A percentile compares a stretch with the other conserved stretches of the same genome.
phyloP scores from a whole-genome alignment of 2,113 vertebrate genomes.

The Chamaea fasciata region DNA sequence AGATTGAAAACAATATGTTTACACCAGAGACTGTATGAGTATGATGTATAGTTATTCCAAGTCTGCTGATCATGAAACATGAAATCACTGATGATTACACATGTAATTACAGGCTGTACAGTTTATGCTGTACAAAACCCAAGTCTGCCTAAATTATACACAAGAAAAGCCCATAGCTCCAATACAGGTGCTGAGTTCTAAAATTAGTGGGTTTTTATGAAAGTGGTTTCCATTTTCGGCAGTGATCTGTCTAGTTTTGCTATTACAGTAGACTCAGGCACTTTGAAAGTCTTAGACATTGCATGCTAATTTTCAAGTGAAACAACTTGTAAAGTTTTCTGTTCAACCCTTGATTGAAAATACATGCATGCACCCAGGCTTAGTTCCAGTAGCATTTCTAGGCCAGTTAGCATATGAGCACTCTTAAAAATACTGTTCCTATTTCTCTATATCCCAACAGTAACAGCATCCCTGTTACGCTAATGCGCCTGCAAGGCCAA shows the following conservation, averaged over 20 bases:
- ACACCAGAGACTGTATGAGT: not conserved
- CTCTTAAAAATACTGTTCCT: not conserved
- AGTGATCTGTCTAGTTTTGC: not conserved
- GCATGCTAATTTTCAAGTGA: not conserved
- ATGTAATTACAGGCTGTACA: not conserved
- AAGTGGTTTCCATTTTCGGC: not conserved
- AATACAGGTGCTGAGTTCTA: not conserved
- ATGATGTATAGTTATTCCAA: not conserved
- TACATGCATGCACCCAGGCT: rapidly evolving
- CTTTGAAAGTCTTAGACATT: not conserved
- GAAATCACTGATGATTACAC: not conserved
- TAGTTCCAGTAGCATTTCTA: not conserved
- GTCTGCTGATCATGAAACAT: not conserved
- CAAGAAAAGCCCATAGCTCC: not conserved
- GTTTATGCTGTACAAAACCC: not conserved
- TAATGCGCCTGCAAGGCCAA: not conserved
- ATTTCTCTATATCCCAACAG: not conserved
- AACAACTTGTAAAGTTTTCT: not conserved
- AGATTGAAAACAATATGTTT: not conserved
- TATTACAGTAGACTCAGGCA: not conserved
- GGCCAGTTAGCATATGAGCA: not conserved
- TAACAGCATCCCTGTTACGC: not conserved
- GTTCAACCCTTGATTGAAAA: not conserved
- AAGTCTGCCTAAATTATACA: not conserved
- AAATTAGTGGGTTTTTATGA: not conserved